phyloP scores from a whole-genome alignment of 2,888 invertebrate species.

The Julus scanicus region DNA sequence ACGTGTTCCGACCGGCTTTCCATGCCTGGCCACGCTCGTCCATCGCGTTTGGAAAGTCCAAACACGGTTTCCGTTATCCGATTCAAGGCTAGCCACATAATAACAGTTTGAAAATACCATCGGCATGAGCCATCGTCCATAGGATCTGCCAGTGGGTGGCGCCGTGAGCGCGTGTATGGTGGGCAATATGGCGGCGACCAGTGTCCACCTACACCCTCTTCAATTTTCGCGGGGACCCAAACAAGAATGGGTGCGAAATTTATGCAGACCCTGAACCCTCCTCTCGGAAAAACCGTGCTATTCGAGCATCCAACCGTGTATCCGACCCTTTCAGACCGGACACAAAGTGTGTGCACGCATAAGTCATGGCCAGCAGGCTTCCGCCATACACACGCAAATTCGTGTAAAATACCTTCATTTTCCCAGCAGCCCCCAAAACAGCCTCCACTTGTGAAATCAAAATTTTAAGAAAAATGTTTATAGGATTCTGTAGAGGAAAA shows the following conservation, averaged over 20 bases:
- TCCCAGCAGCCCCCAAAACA: too few species aligned
- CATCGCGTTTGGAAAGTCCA: constrained; percentile 19
- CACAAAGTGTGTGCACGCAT: not conserved
- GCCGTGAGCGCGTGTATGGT: not conserved
- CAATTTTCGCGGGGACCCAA: constrained; percentile 4
- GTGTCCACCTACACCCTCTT: not conserved
- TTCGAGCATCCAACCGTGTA: not conserved
- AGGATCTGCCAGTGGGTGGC: constrained; percentile 17
- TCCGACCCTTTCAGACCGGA: not conserved
- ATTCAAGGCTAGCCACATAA: constrained; percentile 9
- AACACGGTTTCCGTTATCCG: not conserved
- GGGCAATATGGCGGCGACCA: not conserved
- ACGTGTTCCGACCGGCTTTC: constrained; percentile 7
- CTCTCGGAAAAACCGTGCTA: not conserved
- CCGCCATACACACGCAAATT: not conserved
- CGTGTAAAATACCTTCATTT: not conserved
- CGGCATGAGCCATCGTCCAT: not conserved
- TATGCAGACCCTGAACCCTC: constrained; percentile 9
- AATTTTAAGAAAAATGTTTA: too few species aligned
- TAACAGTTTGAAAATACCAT: not conserved
- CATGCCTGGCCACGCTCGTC: not conserved
- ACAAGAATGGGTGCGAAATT: not conserved
- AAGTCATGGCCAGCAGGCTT: not conserved
- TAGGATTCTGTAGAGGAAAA: too few species aligned
- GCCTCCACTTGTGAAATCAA: too few species aligned